A percentile compares a stretch with the other conserved stretches of the same genome.
phyloP scores from a whole-genome alignment of 2,797 vertebrate species.

The Garrulus glandarius region DNA sequence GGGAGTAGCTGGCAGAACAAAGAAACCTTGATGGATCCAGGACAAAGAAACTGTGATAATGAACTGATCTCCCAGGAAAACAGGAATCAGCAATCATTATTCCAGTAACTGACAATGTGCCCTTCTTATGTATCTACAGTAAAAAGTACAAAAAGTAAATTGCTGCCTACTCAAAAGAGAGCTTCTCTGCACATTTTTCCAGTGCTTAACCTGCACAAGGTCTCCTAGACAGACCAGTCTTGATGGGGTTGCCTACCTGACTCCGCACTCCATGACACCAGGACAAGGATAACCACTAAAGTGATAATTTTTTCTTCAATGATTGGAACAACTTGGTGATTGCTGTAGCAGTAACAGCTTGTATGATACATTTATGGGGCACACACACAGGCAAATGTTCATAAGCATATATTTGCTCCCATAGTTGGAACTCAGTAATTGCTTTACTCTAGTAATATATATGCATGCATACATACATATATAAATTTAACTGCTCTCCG shows the following conservation, averaged over 20 bases:
- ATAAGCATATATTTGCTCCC: neutral
- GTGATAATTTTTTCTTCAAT: neutral
- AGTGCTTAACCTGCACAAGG: neutral
- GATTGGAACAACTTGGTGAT: fast-evolving
- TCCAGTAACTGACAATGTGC: neutral
- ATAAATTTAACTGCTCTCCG: neutral
- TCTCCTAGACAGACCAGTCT: neutral
- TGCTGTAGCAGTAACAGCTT: neutral
- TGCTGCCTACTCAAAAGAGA: neutral
- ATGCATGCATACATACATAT: neutral
- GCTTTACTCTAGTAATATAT: neutral
- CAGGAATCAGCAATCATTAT: neutral
- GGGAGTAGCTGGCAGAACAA: neutral
- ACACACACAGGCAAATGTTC: neutral
- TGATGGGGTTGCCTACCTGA: neutral
- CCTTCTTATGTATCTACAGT: neutral
- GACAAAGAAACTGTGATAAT: neutral
- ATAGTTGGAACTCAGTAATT: neutral
- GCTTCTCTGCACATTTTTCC: neutral
- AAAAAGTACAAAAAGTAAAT: neutral
- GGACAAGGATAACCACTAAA: neutral
- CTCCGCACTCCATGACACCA: fast-evolving
- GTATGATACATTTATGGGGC: neutral
- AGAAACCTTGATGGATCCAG: neutral
- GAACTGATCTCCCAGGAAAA: neutral